Base-by-base conservation (phyloP, 2,113 vertebrate species). In the Oreochromis spilurus region DNA sequence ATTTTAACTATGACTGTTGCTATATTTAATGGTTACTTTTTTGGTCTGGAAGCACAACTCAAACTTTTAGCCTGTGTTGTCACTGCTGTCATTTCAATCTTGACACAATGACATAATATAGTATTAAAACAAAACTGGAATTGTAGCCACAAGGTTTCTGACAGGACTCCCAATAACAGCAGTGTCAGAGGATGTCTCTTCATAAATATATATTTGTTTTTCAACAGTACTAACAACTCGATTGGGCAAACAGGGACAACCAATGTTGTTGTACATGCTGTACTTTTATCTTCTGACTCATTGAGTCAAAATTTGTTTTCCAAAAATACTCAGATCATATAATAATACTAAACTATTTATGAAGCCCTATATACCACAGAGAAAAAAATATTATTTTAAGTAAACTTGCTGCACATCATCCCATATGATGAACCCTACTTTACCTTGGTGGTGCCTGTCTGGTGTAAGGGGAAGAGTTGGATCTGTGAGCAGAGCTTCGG, bases 401-500 rank as follows among this genome's bases (percentile, higher is more conserved):
- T 17, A 48, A 77, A 84, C 1, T 13, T 45, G 84, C 45, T 26
- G 4, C 9, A 16, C 29, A 81, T 17, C 2, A 19, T 26, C 1
- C 5, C 2, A 3, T 19, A 48, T 67, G 2, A 53, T 31, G 9
- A 43, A 6, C 24, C 40, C 9, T 52, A 65, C 4, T 50, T 90
- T 93, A 96, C 95, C 92, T 94, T 4, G 94, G 92, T 21, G 84
- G 87, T 91, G 91, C 92, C 88, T 97, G 97, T 53, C 97, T 96
- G 75, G 65, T 88, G 81, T 97, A 99, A 86, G 94, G 91, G 3
- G 96, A 85, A n/a, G 94, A 86, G 79, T 79, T 96, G 83, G 95
- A 95, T 57, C 97, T 97, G 31, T 97, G 96, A 89, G 95, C 94
- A 2, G 97, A 96, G 93, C 97, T 99, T 82, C 98, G 97, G 93